A percentile compares a stretch with the other conserved stretches of the same genome.
Evolutionary conservation across 2,888 invertebrate genomes (phyloP).

Genomic region (Cheilosia grossa): DNA sequence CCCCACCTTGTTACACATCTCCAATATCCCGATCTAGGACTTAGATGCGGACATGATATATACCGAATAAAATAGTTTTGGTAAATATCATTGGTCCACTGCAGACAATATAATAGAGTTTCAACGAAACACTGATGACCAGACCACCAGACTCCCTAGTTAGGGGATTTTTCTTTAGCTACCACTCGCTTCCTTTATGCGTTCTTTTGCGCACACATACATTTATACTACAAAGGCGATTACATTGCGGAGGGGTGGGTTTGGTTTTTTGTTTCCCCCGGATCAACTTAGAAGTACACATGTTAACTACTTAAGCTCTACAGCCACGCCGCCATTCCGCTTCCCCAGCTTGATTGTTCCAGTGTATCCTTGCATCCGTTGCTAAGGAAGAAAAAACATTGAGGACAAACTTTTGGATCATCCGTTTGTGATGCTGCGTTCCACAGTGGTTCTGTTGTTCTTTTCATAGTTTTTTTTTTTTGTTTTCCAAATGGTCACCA

Average conservation of each 20-base stretch:
- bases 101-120: background rate
- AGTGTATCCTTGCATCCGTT: slow-evolving; percentile 34
- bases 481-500: slow-evolving; percentile 50
- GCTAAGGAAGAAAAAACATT: background rate
- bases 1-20: slow-evolving; percentile 17
- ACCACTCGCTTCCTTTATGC: background rate
- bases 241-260: background rate
- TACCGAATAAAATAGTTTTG: slow-evolving; percentile 43
- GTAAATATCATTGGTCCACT: slow-evolving; percentile 22
- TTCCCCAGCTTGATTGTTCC: slow-evolving; percentile 34
- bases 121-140: background rate
- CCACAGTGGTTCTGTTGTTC: slow-evolving; percentile 7
- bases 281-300: slow-evolving; percentile 66
- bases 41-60: slow-evolving; percentile 24
- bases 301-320: slow-evolving; percentile 59
- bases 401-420: slow-evolving; percentile 59
- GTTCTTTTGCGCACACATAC: background rate
- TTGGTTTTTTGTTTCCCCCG: background rate
- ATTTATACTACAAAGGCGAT: background rate
- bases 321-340: background rate
- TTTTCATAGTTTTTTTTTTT: background rate
- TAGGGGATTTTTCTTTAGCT: background rate
- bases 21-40: background rate
- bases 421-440: slow-evolving; percentile 34
- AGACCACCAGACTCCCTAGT: slow-evolving; percentile 4